Evolutionary conservation across 2,113 vertebrate species (phyloP).

Genomic region (Coreoperca whiteheadi): DNA sequence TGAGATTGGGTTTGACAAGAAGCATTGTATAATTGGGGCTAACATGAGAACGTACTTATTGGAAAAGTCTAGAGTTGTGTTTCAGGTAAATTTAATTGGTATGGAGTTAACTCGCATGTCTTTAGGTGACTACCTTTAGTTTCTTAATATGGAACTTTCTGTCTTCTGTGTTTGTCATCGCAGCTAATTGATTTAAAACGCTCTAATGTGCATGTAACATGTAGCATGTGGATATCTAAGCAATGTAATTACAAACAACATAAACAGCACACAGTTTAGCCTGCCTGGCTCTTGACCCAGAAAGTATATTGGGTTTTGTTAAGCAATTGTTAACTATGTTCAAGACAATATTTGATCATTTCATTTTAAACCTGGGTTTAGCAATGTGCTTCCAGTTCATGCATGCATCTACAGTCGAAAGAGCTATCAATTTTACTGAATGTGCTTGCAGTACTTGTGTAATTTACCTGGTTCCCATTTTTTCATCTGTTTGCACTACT

Average conservation of each 20-base stretch:
- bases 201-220: constrained; percentile 15
- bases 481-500: constrained; percentile 30
- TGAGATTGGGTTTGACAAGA: constrained; percentile 95
- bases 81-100: constrained; percentile 88
- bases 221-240: constrained; percentile 19
- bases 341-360: background rate
- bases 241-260: background rate
- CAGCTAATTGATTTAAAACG: constrained; percentile 31
- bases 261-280: background rate
- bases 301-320: background rate
- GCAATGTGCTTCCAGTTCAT: background rate
- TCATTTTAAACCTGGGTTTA: background rate
- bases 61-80: constrained; percentile 98
- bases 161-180: background rate
- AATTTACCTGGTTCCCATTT: background rate
- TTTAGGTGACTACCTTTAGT: background rate
- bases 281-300: background rate
- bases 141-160: constrained; percentile 2
- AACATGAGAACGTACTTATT: constrained; percentile 98
- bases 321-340: background rate
- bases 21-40: constrained; percentile 92
- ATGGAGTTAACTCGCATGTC: constrained; percentile 15
- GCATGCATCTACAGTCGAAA: background rate
- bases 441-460: background rate
- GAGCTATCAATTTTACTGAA: background rate